Percentiles rank a stretch among this genome's conserved stretches.
These are phyloP conservation scores for Latrodectus elegans DNA, from an alignment of 2,888 invertebrate species.

Conservation along the genomic window DNA sequence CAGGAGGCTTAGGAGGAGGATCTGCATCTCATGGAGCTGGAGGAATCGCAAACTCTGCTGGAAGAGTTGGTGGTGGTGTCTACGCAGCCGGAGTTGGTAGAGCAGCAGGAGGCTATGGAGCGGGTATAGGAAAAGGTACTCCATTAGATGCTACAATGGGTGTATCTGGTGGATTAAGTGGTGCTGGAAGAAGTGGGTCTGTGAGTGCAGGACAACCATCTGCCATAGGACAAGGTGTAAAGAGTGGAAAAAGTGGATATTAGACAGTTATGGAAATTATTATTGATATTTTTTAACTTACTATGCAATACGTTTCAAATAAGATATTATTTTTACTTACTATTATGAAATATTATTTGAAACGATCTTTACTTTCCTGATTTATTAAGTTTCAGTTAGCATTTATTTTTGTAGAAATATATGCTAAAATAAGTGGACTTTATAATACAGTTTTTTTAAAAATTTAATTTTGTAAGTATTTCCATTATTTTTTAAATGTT, in stretches of 20 bases:
- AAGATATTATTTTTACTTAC: no score
- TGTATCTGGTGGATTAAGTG: neutral
- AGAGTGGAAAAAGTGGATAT: slow-evolving; percentile 18
- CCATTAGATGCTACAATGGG: neutral
- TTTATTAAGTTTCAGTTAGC: no score
- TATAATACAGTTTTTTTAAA: no score
- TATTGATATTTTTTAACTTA: neutral
- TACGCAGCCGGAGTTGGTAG: neutral
- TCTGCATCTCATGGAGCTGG: neutral
- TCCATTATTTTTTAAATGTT: no score
- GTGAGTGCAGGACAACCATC: neutral
- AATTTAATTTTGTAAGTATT: no score
- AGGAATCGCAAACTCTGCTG: neutral
- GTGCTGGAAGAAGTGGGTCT: neutral
- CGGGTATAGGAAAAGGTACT: neutral
- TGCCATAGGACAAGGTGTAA: neutral
- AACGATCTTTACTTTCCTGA: no score
- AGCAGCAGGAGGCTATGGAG: neutral
- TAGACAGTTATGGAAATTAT: neutral
- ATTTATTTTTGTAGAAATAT: no score
- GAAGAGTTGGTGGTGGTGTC: neutral
- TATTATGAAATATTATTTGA: no score
- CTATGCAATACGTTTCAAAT: neutral
- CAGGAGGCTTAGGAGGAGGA: neutral
- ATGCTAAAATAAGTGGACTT: no score